Conservation (phyloP, 2,888 invertebrate species). For the Exephanes ischioxanthus region DNA sequence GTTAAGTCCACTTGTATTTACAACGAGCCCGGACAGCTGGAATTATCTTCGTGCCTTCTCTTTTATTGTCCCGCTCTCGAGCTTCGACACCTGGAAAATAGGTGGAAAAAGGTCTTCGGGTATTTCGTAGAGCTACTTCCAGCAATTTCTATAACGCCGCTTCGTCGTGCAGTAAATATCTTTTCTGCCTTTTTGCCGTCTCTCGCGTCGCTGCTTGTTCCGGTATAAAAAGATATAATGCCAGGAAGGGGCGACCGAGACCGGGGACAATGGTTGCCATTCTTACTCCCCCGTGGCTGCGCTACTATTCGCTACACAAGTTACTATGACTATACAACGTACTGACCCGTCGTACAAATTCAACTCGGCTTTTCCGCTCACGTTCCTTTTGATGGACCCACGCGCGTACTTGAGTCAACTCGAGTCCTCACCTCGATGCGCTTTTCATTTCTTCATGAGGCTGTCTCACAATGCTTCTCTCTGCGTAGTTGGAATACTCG, state of each 20-base stretch:
- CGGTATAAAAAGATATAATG: conserved; percentile 58
- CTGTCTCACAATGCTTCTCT: not conserved
- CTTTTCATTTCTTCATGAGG: conserved; percentile 30
- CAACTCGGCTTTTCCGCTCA: conserved; percentile 48
- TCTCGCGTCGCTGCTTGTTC: conserved; percentile 39
- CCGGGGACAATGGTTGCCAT: conserved; percentile 59
- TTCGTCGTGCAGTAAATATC: conserved; percentile 16
- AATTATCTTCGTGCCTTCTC: conserved; percentile 33
- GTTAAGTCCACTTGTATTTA: conserved; percentile 32
- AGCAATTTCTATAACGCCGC: not conserved
- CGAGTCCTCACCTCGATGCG: conserved; percentile 31
- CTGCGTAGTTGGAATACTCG: not conserved
- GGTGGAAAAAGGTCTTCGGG: conserved; percentile 30
- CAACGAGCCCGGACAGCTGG: conserved; percentile 22
- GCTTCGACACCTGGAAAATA: conserved; percentile 57
- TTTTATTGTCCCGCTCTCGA: not conserved
- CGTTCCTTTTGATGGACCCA: conserved; percentile 52
- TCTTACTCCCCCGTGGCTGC: conserved; percentile 59
- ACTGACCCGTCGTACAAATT: conserved; percentile 35
- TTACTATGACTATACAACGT: conserved; percentile 16
- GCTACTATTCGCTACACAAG: conserved; percentile 16
- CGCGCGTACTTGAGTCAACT: conserved; percentile 31
- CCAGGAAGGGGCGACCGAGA: conserved; percentile 44
- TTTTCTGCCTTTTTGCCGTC: conserved; percentile 15
- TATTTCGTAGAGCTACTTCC: conserved; percentile 28